Base-by-base conservation (phyloP, 2,113 vertebrate genomes). In the Acrocephalus arundinaceus region DNA sequence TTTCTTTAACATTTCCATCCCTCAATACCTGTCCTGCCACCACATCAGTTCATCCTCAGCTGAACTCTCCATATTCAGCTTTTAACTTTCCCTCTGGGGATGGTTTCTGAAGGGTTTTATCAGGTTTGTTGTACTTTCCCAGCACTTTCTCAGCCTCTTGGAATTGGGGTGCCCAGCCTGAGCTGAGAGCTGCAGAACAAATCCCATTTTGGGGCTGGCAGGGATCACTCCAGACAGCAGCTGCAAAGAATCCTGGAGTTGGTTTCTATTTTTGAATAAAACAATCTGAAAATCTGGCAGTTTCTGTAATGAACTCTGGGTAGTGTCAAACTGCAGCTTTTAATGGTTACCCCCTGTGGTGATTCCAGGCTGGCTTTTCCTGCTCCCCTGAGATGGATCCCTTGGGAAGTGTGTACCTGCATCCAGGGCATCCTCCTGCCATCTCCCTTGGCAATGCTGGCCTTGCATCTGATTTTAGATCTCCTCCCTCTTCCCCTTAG, bases 331-430 rank as follows among this genome's bases (percentile, higher is more conserved):
- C 19, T 58, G 3, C 59, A 90, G 54, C 7, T 73, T 68, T 83
- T 66, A 45, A 24, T 48, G 52, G 14, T 6, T 30, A 4, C 9
- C 31, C 10, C 2, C 30, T 0, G 4, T 6, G 4, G 15, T 57
- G 62, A 66, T 57, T 74, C 17, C 67, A 37, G 54, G 35, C n/a
- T 71, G 49, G 23, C 39, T 91, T 73, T 41, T 41, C 46, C 41
- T 48, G 45, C 63, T 93, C 33, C 5, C 21, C 45, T 88, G 17
- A 4, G 66, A 4, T 66, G 66, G 57, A 51, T 85, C 78, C 81
- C 24, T 45, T 15, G 67, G 72, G 68, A 85, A 9, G 1, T 16
- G 20, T 1, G 3, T 4, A 0, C 43, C 71, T 58, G 80, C 20
- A 61, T 62, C 55, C 63, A 19, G 25, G 9, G 18, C 35, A 43